These are phyloP conservation scores for Trididemnum clinides DNA, from an alignment of 23 tunicate genomes.

Conservation along the genomic window DNA sequence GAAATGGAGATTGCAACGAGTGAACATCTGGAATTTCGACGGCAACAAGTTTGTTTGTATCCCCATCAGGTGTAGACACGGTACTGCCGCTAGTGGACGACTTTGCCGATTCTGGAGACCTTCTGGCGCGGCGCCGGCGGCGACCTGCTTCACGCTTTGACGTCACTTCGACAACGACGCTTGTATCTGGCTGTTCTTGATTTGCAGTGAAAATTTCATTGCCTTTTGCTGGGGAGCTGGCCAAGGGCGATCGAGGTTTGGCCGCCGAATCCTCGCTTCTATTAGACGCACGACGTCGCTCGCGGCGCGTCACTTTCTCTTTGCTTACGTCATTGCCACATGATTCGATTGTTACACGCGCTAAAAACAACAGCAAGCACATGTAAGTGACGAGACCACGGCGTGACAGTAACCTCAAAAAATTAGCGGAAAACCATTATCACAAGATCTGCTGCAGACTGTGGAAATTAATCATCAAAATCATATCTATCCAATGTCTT, in stretches of 20 bases:
- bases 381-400: too few species aligned
- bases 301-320: slow-evolving; percentile 19
- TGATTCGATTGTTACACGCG: too few species aligned
- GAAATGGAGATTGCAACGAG: neutral
- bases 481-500: too few species aligned
- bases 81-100: slow-evolving; percentile 21
- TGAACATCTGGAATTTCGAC: neutral
- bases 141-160: too few species aligned
- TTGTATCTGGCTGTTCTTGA: neutral
- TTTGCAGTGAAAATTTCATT: neutral
- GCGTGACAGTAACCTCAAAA: too few species aligned
- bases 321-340: neutral
- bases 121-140: slow-evolving; percentile 48
- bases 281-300: neutral
- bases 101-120: slow-evolving; percentile 10
- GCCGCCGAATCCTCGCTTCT: neutral
- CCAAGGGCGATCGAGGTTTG: neutral
- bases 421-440: too few species aligned
- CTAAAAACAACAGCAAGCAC: too few species aligned
- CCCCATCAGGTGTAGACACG: slow-evolving; percentile 26
- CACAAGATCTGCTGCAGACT: too few species aligned
- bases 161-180: neutral
- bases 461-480: too few species aligned
- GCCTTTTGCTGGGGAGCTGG: neutral
- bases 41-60: neutral